Percentiles rank a stretch among this genome's conserved stretches.
phyloP scores from a whole-genome alignment of 1,140 invertebrate species.

The Caenorhabditis briggsae region DNA sequence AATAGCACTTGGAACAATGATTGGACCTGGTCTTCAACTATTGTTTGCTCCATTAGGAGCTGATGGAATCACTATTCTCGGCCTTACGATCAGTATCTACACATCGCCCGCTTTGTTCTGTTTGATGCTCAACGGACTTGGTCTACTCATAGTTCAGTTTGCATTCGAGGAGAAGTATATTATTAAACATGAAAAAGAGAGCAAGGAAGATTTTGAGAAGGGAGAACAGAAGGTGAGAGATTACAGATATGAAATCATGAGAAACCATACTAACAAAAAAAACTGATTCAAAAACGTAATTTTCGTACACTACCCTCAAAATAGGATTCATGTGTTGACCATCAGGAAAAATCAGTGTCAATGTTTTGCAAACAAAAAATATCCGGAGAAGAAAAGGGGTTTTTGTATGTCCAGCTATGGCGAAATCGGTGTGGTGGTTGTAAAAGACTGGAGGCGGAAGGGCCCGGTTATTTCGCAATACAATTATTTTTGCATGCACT shows the following conservation, averaged over 20 bases:
- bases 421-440: conserved; percentile 26
- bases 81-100: conserved; percentile 50
- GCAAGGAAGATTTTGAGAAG: not conserved
- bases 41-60: conserved; percentile 59
- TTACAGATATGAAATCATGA: not conserved
- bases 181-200: conserved; percentile 25
- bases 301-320: no score
- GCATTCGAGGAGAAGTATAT: conserved; percentile 62
- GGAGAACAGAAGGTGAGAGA: not conserved
- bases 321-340: no score
- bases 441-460: conserved; percentile 38
- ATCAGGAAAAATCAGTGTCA: no score
- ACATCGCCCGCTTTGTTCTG: conserved; percentile 59
- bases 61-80: conserved; percentile 46
- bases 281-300: no score
- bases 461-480: conserved; percentile 53
- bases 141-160: conserved; percentile 57
- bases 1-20: conserved; percentile 62
- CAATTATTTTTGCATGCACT: not conserved
- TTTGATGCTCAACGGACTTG: conserved; percentile 61
- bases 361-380: not conserved
- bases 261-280: no score
- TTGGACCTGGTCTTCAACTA: conserved; percentile 62
- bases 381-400: not conserved
- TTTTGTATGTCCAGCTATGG: not conserved